Evolutionary conservation across 2,113 vertebrate species (phyloP), one percentile per base, ranked within the genome.

Genomic region (Osmerus mordax): DNA sequence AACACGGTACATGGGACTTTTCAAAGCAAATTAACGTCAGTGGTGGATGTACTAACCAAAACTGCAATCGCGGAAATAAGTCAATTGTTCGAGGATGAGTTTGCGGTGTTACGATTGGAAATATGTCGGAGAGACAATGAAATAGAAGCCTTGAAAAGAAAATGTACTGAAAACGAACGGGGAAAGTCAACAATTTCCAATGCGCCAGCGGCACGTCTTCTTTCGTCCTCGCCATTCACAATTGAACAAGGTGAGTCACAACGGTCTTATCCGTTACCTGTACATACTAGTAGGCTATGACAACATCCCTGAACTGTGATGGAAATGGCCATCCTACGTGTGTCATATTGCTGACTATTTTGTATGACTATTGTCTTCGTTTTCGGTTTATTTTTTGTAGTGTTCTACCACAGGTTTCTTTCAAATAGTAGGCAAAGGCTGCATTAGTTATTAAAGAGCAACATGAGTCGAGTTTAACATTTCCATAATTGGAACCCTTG

Each of bases 51-150:
- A 75, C 73, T 91, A 12, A 84, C 87, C 8, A 87, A 90, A 65
- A 79, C 90, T 4, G 92, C 92, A 6, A 89, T 91, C 59, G 18
- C 87, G 13, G 91, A 93, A 53, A 89, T 93, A 69, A 76, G 84
- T 14, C 85, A 87, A 21, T 78, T 93, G 74, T 92, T 90, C 83
- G 89, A 92, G 72, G 90, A 92, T 74, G 90, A 82, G 3, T 84
- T 90, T 64, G 72, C 78, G 0, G 21, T 90, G 5, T 70, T 91
- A 0, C 88, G 89, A 23, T 55, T 83, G 2, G 88, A 92, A 83
- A 81, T 92, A 2, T 87, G 86, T 19, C 76, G 89, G 3, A 86
- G 85, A 36, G 90, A 93, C 36, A 77, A 74, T 0, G 90, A 93
- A 7, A 90, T 92, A 11, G 81, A 90, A 60, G 73, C 77, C 1